A percentile compares a stretch with the other conserved stretches of the same genome.
phyloP scores from a whole-genome alignment of 1,140 invertebrate genomes.

The Himalopsyche phryganea region DNA sequence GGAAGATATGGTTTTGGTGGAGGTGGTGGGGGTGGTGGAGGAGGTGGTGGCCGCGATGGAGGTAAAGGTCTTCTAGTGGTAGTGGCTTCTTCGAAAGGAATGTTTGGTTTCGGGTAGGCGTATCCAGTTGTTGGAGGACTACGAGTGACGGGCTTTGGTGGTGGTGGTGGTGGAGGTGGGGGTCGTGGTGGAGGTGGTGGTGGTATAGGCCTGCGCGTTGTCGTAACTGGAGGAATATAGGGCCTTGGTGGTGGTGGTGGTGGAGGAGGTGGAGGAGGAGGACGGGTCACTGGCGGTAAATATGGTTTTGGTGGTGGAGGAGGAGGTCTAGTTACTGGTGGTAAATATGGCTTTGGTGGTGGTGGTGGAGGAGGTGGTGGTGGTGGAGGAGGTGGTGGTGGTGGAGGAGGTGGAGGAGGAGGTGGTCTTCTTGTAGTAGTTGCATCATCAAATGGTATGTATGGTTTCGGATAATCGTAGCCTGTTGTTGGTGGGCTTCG shows the following conservation, averaged over 20 bases:
- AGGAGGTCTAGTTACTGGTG: background rate
- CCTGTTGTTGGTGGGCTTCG: conserved; percentile 4
- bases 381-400: too few species aligned
- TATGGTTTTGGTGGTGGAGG: background rate
- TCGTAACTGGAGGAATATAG: background rate
- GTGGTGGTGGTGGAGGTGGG: background rate
- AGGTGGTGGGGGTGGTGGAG: background rate
- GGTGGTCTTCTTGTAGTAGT: background rate
- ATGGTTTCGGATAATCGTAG: conserved; percentile 32
- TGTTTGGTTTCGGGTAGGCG: background rate
- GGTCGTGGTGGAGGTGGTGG: too few species aligned
- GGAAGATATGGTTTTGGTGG: background rate
- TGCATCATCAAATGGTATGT: conserved; percentile 20
- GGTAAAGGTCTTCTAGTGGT: background rate
- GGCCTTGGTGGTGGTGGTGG: background rate
- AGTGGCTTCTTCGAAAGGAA: background rate
- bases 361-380: background rate
- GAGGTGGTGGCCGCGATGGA: too few species aligned
- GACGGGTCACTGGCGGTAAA: background rate
- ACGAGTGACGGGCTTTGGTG: too few species aligned
- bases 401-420: too few species aligned
- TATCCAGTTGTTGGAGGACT: background rate
- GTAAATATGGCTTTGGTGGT: background rate
- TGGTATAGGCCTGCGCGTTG: too few species aligned
- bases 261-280: background rate